Base-by-base conservation (phyloP, 2,797 vertebrate genomes). In the Argya squamiceps region DNA sequence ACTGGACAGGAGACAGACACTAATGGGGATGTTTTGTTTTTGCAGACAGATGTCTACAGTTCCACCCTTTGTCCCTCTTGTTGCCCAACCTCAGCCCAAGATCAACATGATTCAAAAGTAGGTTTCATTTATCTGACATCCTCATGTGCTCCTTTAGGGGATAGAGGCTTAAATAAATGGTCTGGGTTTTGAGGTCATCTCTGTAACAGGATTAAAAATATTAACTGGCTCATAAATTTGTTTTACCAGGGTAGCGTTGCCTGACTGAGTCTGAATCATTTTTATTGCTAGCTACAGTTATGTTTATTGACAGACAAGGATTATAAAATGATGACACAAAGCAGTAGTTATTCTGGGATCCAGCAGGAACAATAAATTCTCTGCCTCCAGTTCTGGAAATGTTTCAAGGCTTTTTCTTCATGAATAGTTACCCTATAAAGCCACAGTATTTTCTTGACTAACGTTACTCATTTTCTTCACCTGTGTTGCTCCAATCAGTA, bases 241-340 rank as follows among this genome's bases (percentile, higher is more conserved):
- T 95, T 96, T 97, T 92, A 86, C 80, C 92, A 90, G 85, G 69
- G 49, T 70, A 94, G 67, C 13, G 0, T 92, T 91, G 90, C 89
- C 77, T 92, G 90, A 59, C 95, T 88, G 84, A 95, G 93, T 93
- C 74, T 92, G 89, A 83, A 95, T 92, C 92, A 88, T 91, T 96
- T 96, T 97, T 96, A 96, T 94, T 89, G 89, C 89, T 88, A 84
- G 92, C 92, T 96, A 92, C 92, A 95, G 75, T 97, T 96, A 95
- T 96, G 94, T 95, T 97, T 97, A 96, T 97, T 96, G 95, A 96
- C 96, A 97, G 96, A 94, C 94, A 94, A 94, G 91, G 87, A 95
- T 97, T 97, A 96, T 95, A 97, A 97, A 97, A 96, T 82, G 91
- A 96, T 95, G 93, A 89, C 96, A 96, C 94, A 96, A 96, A 96